Conservation (phyloP, 2,888 invertebrate genomes). For the Parthenolecanium corni region DNA sequence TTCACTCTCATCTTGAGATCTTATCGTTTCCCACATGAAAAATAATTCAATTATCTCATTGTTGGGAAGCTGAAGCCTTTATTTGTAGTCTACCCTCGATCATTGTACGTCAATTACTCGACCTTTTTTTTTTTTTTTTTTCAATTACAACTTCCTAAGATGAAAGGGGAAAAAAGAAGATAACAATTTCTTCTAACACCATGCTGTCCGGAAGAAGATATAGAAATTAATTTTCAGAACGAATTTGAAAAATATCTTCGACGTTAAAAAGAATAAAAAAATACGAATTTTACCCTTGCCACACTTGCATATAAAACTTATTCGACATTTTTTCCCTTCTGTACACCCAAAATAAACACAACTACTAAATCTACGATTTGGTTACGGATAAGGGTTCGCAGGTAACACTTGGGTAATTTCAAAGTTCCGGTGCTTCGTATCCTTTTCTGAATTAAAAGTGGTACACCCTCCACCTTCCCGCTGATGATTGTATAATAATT, state of each 20-base stretch:
- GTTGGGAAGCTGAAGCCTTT: no score
- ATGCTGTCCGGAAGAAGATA: no score
- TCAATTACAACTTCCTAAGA: not conserved
- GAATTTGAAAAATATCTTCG: not conserved
- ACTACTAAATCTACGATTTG: not conserved
- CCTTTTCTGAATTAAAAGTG: not conserved
- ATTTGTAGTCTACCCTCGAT: no score
- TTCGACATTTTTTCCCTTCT: not conserved
- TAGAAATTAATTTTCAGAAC: not conserved
- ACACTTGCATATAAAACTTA: not conserved
- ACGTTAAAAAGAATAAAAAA: not conserved
- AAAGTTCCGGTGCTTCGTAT: not conserved
- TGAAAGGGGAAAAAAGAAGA: no score
- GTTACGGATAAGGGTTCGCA: not conserved
- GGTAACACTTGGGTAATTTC: not conserved
- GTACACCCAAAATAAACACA: not conserved
- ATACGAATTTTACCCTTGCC: not conserved
- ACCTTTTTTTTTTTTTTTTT: no score
- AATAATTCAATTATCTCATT: no score
- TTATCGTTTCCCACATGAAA: no score
- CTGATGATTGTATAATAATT: no score
- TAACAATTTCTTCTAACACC: no score
- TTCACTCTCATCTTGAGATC: no score
- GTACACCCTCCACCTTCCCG: not conserved
- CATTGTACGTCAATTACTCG: no score